phyloP scores from a whole-genome alignment of 1,140 invertebrate species.

The Drosophila pruinosa region DNA sequence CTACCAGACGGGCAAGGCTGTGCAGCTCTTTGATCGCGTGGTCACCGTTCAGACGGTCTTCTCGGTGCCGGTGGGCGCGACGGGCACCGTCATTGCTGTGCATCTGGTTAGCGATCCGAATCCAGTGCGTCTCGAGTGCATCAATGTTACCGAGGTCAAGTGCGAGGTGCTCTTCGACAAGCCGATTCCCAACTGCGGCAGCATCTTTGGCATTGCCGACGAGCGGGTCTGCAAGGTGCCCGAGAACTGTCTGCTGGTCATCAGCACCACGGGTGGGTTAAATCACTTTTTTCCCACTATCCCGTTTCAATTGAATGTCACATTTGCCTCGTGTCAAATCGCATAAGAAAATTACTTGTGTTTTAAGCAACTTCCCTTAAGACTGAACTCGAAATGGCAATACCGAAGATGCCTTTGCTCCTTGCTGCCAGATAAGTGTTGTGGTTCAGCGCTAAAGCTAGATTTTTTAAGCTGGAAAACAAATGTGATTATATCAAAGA shows the following conservation, averaged over 20 bases:
- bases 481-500: too few relatives aligned
- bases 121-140: conserved; percentile 75
- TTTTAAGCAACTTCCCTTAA: too few relatives aligned
- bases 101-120: conserved; percentile 82
- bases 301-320: too few relatives aligned
- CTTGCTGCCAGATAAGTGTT: too few relatives aligned
- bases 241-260: conserved; percentile 60
- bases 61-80: conserved; percentile 89
- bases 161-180: conserved; percentile 73
- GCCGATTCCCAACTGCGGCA: conserved; percentile 58
- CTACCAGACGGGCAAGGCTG: conserved; percentile 84
- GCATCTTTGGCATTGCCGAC: conserved; percentile 69
- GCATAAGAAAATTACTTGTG: too few relatives aligned
- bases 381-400: too few relatives aligned
- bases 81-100: conserved; percentile 92
- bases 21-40: conserved; percentile 92
- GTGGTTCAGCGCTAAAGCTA: too few relatives aligned
- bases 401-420: too few relatives aligned
- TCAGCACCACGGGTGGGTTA: conserved; percentile 40
- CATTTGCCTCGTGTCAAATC: too few relatives aligned
- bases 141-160: conserved; percentile 67
- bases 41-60: conserved; percentile 89
- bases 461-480: too few relatives aligned
- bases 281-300: too few relatives aligned
- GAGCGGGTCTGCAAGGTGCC: conserved; percentile 73